phyloP scores from a whole-genome alignment of 2,113 vertebrate genomes.

The Hystrix cristata region DNA sequence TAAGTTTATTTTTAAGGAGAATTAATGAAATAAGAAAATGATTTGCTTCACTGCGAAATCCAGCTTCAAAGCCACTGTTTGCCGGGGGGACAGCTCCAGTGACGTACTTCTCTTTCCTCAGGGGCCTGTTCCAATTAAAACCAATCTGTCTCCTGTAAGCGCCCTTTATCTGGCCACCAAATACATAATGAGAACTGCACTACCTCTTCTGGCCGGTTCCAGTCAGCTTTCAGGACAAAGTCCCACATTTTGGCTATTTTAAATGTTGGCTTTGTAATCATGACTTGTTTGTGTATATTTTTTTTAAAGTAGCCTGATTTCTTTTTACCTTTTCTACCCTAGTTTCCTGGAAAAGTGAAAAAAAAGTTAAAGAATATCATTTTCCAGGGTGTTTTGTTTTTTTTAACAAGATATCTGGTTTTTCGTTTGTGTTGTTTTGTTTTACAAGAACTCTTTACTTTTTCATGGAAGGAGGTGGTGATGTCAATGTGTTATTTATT shows the following conservation, averaged over 20 bases:
- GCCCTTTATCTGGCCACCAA: slow-evolving; percentile 60
- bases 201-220: not conserved
- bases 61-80: slow-evolving; percentile 65
- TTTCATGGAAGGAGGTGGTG: not conserved
- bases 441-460: not conserved
- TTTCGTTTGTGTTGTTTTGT: not conserved
- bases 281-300: not conserved
- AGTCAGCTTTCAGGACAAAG: slow-evolving; percentile 24
- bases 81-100: slow-evolving; percentile 40
- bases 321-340: not conserved
- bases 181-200: slow-evolving; percentile 29
- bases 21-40: slow-evolving; percentile 74
- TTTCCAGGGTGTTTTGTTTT: slow-evolving; percentile 5
- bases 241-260: slow-evolving; percentile 13
- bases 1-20: slow-evolving; percentile 76
- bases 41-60: slow-evolving; percentile 62
- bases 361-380: slow-evolving; percentile 27
- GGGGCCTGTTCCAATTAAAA: slow-evolving; percentile 70
- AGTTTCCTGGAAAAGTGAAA: not conserved
- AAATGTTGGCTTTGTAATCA: slow-evolving; percentile 13
- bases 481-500: not conserved
- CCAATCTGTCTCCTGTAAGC: not conserved
- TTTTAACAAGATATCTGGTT: slow-evolving; percentile 8
- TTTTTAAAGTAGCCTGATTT: not conserved
- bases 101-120: slow-evolving; percentile 59